Conservation (phyloP, 2,797 vertebrate genomes). For the Odontamblyopus rebecca region DNA sequence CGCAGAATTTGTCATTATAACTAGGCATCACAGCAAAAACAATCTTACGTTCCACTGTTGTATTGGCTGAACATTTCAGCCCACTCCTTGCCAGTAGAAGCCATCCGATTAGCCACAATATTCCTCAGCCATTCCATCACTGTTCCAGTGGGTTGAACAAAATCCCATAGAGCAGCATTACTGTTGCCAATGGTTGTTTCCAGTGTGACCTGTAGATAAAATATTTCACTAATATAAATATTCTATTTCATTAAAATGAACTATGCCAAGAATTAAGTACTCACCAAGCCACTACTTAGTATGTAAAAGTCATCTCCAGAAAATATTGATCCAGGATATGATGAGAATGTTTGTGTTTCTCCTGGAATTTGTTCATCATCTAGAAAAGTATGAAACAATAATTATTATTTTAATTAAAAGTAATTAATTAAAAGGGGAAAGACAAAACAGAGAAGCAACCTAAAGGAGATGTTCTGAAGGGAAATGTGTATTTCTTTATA, state of each 20-base stretch:
- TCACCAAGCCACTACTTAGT: constrained; percentile 90
- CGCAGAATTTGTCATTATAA: not conserved
- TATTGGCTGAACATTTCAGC: constrained; percentile 78
- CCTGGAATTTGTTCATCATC: constrained; percentile 77
- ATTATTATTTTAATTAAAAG: not conserved
- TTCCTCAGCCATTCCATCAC: constrained; percentile 94
- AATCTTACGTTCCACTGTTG: constrained; percentile 95
- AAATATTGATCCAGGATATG: constrained; percentile 92
- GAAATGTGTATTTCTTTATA: constrained; percentile 90
- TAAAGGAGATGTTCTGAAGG: constrained; percentile 73
- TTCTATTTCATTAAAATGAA: not conserved
- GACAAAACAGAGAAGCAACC: constrained; percentile 63
- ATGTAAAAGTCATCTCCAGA: constrained; percentile 96
- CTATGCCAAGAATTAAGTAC: constrained; percentile 27
- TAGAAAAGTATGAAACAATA: constrained; percentile 23
- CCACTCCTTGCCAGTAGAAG: constrained; percentile 81
- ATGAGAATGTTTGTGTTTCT: constrained; percentile 84
- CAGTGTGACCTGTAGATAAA: constrained; percentile 80
- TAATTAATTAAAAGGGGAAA: not conserved
- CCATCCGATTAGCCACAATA: constrained; percentile 89
- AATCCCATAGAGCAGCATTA: constrained; percentile 86
- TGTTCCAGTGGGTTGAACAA: constrained; percentile 75
- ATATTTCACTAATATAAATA: not conserved
- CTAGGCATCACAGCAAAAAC: not conserved
- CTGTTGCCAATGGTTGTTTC: constrained; percentile 96